Conservation (phyloP, 1,140 invertebrate species). For the Nixonia krombeini region DNA sequence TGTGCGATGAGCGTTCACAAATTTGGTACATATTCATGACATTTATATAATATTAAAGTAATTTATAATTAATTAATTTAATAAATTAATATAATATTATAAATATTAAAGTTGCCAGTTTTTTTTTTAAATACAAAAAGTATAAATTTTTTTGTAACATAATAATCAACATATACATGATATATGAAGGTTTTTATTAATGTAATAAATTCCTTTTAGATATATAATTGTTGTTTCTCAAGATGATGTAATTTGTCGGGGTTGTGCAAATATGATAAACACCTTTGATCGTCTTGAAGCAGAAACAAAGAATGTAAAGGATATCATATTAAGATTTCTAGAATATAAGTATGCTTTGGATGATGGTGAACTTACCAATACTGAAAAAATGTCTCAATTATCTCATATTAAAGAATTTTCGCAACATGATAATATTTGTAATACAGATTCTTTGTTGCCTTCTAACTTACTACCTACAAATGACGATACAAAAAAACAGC, state of each 20-base stretch:
- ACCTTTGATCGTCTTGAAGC: constrained; percentile 63
- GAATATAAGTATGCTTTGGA: constrained; percentile 64
- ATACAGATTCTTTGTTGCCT: too few relatives aligned
- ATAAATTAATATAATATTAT: too few relatives aligned
- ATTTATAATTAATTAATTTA: too few relatives aligned
- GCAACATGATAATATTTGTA: too few relatives aligned
- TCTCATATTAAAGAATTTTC: neutral
- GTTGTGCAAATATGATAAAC: constrained; percentile 65
- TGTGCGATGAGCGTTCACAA: too few relatives aligned
- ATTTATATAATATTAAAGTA: too few relatives aligned
- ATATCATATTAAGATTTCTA: constrained; percentile 56
- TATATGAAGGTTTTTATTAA: constrained; percentile 11
- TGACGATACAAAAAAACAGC: constrained; percentile 41
- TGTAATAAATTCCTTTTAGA: too few relatives aligned
- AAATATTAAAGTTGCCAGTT: too few relatives aligned
- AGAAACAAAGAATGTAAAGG: constrained; percentile 54
- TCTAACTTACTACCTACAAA: neutral
- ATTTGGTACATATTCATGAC: too few relatives aligned
- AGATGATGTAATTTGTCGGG: constrained; percentile 68
- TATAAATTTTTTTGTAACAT: too few relatives aligned
- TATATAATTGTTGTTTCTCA: constrained; percentile 69
- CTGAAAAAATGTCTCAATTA: constrained; percentile 35
- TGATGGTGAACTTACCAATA: constrained; percentile 57
- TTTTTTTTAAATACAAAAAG: too few relatives aligned
- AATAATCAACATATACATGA: too few relatives aligned